Percentiles rank a stretch among this genome's conserved stretches.
phyloP scores from a whole-genome alignment of 2,113 vertebrate species.

The Ochotona curzoniae region DNA sequence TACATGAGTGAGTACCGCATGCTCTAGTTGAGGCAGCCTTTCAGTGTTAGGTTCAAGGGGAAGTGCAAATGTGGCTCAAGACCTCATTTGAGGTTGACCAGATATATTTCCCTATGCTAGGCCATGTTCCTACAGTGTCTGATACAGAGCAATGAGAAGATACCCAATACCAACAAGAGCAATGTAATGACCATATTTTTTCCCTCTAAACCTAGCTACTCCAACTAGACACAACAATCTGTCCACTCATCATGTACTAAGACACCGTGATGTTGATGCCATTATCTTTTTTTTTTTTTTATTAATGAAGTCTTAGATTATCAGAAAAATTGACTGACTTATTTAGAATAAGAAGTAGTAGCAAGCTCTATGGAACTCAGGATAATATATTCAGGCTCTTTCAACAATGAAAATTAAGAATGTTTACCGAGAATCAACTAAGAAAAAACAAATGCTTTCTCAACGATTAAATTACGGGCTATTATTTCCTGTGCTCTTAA shows the following conservation, averaged over 20 bases:
- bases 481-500: slow-evolving; percentile 49
- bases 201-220: neutral
- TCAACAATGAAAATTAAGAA: slow-evolving; percentile 43
- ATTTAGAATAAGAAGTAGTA: neutral
- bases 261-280: neutral
- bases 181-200: slow-evolving; percentile 7
- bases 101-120: slow-evolving; percentile 20
- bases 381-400: slow-evolving; percentile 47
- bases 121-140: neutral
- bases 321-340: slow-evolving; percentile 17
- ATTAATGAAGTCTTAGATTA: neutral
- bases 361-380: slow-evolving; percentile 23
- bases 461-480: slow-evolving; percentile 43
- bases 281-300: slow-evolving; percentile 37
- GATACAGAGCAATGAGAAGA: slow-evolving; percentile 36
- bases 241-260: neutral
- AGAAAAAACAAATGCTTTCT: too few species aligned
- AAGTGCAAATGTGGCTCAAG: neutral
- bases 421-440: slow-evolving; percentile 41
- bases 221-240: slow-evolving; percentile 18
- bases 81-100: slow-evolving; percentile 19
- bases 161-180: neutral
- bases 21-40: neutral
- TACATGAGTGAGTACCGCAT: slow-evolving; percentile 15
- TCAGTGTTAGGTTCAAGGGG: neutral